phyloP scores from a whole-genome alignment of 37 sponge, comb jelly and placozoan species.

The Oscarella lobularis region DNA sequence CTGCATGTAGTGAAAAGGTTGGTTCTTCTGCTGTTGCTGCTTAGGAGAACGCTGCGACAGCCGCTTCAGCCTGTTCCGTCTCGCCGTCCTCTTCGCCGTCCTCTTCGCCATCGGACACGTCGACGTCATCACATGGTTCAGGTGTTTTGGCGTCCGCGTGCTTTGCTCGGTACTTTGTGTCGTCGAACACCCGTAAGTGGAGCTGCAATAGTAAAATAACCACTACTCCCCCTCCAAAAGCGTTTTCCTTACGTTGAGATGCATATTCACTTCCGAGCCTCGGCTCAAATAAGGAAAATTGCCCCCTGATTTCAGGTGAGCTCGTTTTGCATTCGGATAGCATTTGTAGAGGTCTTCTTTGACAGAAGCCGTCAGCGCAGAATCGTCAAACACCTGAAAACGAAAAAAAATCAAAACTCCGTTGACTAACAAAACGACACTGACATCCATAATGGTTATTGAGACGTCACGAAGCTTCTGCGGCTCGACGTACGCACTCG shows the following conservation, averaged over 20 bases:
- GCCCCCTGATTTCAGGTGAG: conserved; percentile 91
- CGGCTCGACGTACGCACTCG: conserved; percentile 75
- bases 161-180: conserved; percentile 36
- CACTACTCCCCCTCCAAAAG: conserved; percentile 1
- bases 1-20: no score
- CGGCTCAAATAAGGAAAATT: conserved; percentile 90
- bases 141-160: neutral
- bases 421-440: conserved; percentile 2
- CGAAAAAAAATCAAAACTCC: neutral
- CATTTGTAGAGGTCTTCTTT: conserved; percentile 96
- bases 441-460: conserved; percentile 94
- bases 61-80: neutral
- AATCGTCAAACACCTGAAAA: conserved; percentile 78
- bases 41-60: neutral
- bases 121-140: neutral
- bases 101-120: no score
- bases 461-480: conserved; percentile 63
- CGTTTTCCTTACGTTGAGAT: conserved; percentile 59
- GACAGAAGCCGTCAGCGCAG: conserved; percentile 39
- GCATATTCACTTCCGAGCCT: conserved; percentile 70
- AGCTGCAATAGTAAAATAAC: conserved; percentile 32
- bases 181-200: conserved; percentile 70
- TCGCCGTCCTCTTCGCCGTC: no score
- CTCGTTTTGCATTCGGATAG: conserved; percentile 89
- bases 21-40: no score